Evolutionary conservation across 2,797 vertebrate species (phyloP), one percentile per base, ranked within the genome.

Genomic region (Gorsachius magnificus): DNA sequence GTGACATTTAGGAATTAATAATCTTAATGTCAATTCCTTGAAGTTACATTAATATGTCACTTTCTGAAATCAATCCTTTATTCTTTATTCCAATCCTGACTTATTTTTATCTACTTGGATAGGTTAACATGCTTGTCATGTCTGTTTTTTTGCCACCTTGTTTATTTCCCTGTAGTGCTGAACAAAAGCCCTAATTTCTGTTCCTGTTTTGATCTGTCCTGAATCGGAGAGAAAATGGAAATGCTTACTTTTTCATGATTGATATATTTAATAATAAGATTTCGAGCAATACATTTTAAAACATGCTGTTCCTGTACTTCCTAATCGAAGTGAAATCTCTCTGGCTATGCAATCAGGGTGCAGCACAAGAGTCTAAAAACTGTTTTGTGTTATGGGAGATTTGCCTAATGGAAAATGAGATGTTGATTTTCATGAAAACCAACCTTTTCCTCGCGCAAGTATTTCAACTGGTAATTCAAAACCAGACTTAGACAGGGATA

Each of bases 351-450:
- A 86, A 38, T 54, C 46, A 78, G 29, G 16, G 86, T 71, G 76
- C 41, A 85, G 76, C 54, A 60, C 31, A 41, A 29, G 63, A 81
- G 19, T 46, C 71, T 79, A 25, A 89, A 84, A 83, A 26, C 18
- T 77, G n/a, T 36, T 92, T 60, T 78, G n/a, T 90, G 75, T 50
- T 17, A 13, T 14, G 65, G 29, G 64, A 85, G 36, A 51, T 85
- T 58, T 92, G 71, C 38, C 57, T 72, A 48, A 31, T 70, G 46
- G 43, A 89, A 96, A 89, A 87, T 5, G 53, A 83, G 72, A 64
- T 51, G 61, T 31, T 89, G 75, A 45, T 89, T 94, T 95, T 92
- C 61, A 46, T 58, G 64, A 71, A 94, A 95, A 85, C 43, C 50
- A 75, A 18, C 54, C 6, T 89, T 92, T 91, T 81, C 38, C 54